Base-by-base conservation (phyloP, 2,113 vertebrate genomes). In the Alligator mississippiensis region DNA sequence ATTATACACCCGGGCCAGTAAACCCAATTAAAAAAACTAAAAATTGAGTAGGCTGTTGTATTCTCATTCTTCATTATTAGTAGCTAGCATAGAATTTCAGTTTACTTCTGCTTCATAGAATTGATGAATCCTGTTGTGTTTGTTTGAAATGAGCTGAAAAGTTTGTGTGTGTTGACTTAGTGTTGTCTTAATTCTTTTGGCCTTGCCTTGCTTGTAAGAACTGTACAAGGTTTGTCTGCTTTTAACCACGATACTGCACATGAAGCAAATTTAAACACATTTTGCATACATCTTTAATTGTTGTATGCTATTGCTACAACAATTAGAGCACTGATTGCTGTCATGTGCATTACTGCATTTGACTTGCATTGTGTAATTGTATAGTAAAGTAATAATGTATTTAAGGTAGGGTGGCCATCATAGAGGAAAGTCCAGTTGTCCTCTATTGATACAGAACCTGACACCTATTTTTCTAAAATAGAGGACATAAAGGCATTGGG, bases 271-370 rank as follows among this genome's bases (percentile, higher is more conserved):
- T 97, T 95, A 95, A 95, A 85, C 84, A 83, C 88, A 90, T 83
- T 96, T 95, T 92, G 80, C 84, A 62, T 97, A 95, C 93, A 95
- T 95, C 84, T 91, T 97, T 96, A 77, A 63, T 91, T 93, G 75
- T 55, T 83, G 90, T 80, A 57, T 86, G 38, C 88, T 87, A 96
- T 93, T 95, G 89, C 80, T 90, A 95, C 96, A 81, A 85, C 90
- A 91, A 77, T 85, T 47, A 47, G 77, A 89, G 84, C 93, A 93
- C 97, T 92, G 96, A 96, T 97, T 96, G 91, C 74, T 77, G 90
- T 97, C 87, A 92, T 94, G 93, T 93, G 79, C 89, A 79, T 85
- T 94, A 78, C 78, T 96, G 82, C 90, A 76, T 95, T 90, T 96
- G 93, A 83, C 92, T 89, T 81, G 61, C 85, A 80, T 89, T 93